phyloP scores from a whole-genome alignment of 2,113 vertebrate species.

The Ploceus nigricollis region DNA sequence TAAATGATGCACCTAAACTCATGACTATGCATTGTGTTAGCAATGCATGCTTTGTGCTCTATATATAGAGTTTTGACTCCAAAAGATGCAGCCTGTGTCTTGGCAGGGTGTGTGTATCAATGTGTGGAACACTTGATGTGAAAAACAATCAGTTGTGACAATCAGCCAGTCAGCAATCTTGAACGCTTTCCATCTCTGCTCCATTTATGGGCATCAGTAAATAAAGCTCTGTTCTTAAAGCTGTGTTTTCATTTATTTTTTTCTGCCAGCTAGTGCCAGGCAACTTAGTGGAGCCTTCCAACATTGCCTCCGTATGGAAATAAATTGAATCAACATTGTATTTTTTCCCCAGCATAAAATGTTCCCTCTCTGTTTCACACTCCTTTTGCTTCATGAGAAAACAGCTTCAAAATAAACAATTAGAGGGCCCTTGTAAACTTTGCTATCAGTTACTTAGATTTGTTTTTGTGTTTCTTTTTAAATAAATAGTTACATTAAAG shows the following conservation, averaged over 20 bases:
- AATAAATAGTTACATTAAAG: neutral
- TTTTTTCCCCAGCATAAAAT: neutral
- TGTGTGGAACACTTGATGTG: neutral
- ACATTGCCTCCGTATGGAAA: neutral
- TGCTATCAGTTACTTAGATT: neutral
- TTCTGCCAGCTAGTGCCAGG: slow-evolving; percentile 54
- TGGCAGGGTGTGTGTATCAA: neutral
- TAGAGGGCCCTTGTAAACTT: neutral
- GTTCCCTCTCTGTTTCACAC: neutral
- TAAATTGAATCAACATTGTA: neutral
- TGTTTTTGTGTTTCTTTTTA: neutral
- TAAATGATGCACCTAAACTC: neutral
- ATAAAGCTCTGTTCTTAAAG: slow-evolving; percentile 34
- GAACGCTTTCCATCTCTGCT: slow-evolving; percentile 44
- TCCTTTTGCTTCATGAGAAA: neutral
- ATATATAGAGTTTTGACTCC: neutral
- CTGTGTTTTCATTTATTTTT: slow-evolving; percentile 45
- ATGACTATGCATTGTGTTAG: neutral
- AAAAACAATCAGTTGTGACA: slow-evolving; percentile 46
- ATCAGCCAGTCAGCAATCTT: neutral
- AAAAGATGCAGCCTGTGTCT: neutral
- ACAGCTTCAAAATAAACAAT: neutral
- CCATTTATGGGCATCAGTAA: slow-evolving; percentile 40
- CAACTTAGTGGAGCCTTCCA: neutral
- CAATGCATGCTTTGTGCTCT: neutral